Evolutionary conservation across 2,113 vertebrate genomes (phyloP), one percentile per base, ranked within the genome.

Genomic region (Calcarius ornatus): DNA sequence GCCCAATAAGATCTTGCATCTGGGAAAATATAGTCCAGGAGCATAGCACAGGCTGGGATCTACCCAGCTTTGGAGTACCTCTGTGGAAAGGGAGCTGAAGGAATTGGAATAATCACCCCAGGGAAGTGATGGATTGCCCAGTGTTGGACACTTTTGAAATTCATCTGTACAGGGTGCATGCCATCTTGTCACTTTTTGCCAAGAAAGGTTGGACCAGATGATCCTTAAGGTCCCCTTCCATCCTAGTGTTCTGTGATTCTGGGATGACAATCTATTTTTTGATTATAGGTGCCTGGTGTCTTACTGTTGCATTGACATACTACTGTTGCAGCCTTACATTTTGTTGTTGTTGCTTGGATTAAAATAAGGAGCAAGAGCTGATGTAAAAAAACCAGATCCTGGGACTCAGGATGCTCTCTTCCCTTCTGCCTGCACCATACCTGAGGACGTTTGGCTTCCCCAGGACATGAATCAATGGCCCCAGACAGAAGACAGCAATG

Each of bases 241-340:
- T 15, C 14, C 12, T 61, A 17, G 4, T 27, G 11, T 35, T 48
- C 17, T 31, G 3, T 47, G 47, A 90, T 31, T 48, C 40, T 63
- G 88, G 64, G 43, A 94, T 94, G 64, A 94, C 97, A 94, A 85
- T 82, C 92, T 54, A 89, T 72, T 96, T 95, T 87, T 64, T 90
- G 51, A 53, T 63, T 81, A 91, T 59, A 65, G 54, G 50, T 65
- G 25, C 85, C 72, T 61, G 38, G 20, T 92, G 37, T 91, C 60
- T 64, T 38, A 42, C n/a, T 50, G 11, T 47, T 85, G 10, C 22
- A 24, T 14, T 91, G 72, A 60, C 47, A 25, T 15, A 48, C 47
- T 25, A 15, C 23, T 48, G 47, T 30, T 53, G 66, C 33, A 92
- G 60, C 37, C 47, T 77, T 42, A 15, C 64, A 30, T 60, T 25